Base-by-base conservation (phyloP, 2,888 invertebrate species). In the Microctonus brassicae region DNA sequence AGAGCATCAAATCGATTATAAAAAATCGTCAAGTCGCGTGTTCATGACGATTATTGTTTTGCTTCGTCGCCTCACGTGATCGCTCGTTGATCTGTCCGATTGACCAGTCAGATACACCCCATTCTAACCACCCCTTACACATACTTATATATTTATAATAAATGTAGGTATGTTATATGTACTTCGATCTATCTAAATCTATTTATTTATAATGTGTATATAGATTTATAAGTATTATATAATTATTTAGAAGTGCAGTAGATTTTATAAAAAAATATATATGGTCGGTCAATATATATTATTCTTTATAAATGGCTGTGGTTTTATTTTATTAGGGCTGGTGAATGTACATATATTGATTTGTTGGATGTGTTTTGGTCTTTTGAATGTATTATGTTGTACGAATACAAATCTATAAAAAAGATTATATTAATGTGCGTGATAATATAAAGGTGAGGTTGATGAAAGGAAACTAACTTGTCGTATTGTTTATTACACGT, bases 401-500 rank as follows among this genome's bases (percentile, higher is more conserved):
- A n/a, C n/a, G n/a, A n/a, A 39, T n/a, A 39, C 39, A 9, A n/a
- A 39, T 17, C 7, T n/a, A n/a, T 39, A 13, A 4, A 39, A 39
- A 74, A 75, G 76, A 76, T 82, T 82, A n/a, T 79, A 80, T 83
- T 82, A 81, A 79, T 77, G 78, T 79, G 74, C 76, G 80, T 79
- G 77, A 77, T n/a, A n/a, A n/a, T n/a, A n/a, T n/a, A n/a, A 78
- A 78, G 74, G 77, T 80, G 80, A 83, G 81, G 82, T 80, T 80
- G 78, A 81, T 82, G 83, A 83, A 83, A 83, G 83, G 83, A 83
- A 80, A 69, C 52, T 53, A 22, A n/a, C n/a, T n/a, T n/a, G n/a
- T n/a, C n/a, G n/a, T n/a, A n/a, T n/a, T n/a, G n/a, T n/a, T n/a
- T 33, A 52, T 13, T 60, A 11, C n/a, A 64, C 58, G n/a, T n/a